These are phyloP conservation scores for Formica aserva DNA, from an alignment of 2,888 invertebrate genomes.

Conservation along the genomic window DNA sequence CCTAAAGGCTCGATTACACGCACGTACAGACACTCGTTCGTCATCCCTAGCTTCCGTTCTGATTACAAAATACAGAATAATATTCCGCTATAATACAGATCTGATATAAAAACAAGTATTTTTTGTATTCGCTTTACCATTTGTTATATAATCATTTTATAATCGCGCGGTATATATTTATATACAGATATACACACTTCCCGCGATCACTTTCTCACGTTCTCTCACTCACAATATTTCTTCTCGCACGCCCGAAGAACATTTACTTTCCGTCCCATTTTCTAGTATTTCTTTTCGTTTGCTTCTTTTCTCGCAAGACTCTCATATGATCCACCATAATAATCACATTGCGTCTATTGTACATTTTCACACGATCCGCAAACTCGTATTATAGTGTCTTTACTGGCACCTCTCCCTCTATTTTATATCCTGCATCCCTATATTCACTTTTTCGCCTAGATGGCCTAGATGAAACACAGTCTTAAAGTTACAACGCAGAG, in stretches of 20 bases:
- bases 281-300: slow-evolving; percentile 10
- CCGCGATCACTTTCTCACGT: slow-evolving; percentile 58
- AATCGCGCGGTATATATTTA: slow-evolving; percentile 81
- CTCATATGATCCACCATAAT: slow-evolving; percentile 38
- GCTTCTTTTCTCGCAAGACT: slow-evolving; percentile 41
- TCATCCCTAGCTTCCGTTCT: slow-evolving; percentile 76
- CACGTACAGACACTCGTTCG: slow-evolving; percentile 74
- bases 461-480: slow-evolving; percentile 53
- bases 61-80: slow-evolving; percentile 85
- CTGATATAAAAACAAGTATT: slow-evolving; percentile 85
- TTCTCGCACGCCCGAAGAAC: slow-evolving; percentile 69
- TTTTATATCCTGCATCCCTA: slow-evolving; percentile 57
- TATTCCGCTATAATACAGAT: slow-evolving; percentile 85
- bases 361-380: slow-evolving; percentile 82
- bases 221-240: slow-evolving; percentile 62
- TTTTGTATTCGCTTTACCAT: slow-evolving; percentile 82
- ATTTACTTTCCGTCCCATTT: slow-evolving; percentile 56
- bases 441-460: slow-evolving; percentile 58
- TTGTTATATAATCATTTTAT: slow-evolving; percentile 77
- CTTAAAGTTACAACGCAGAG: slow-evolving; percentile 58
- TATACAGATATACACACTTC: slow-evolving; percentile 80
- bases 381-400: slow-evolving; percentile 78
- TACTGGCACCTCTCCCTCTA: slow-evolving; percentile 67
- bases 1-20: slow-evolving; percentile 73
- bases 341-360: slow-evolving; percentile 83